Evolutionary conservation across 2,113 vertebrate species (phyloP).

Genomic region (Solea senegalensis): DNA sequence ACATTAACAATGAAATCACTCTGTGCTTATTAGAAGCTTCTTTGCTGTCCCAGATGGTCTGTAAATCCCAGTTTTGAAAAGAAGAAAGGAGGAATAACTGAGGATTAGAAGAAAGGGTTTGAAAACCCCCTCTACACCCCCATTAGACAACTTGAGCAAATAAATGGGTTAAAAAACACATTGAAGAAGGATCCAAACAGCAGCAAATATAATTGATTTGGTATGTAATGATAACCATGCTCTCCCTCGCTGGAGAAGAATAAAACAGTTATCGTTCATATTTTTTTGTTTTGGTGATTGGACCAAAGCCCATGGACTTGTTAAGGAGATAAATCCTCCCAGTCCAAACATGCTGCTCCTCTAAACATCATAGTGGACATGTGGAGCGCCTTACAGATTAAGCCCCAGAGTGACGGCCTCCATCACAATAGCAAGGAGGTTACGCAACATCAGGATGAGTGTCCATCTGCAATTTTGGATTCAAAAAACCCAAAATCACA

Average conservation of each 20-base stretch:
- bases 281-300: constrained; percentile 40
- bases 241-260: constrained; percentile 41
- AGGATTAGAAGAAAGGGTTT: constrained; percentile 75
- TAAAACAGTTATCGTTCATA: constrained; percentile 49
- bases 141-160: constrained; percentile 20
- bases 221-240: constrained; percentile 64
- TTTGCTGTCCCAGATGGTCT: constrained; percentile 62
- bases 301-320: constrained; percentile 49
- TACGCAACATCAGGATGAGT: constrained; percentile 69
- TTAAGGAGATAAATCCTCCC: constrained; percentile 63
- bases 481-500: no score
- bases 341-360: constrained; percentile 52
- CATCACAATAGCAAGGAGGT: constrained; percentile 68
- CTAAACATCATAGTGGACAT: constrained; percentile 51
- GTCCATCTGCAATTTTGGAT: constrained; percentile 54
- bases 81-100: constrained; percentile 76
- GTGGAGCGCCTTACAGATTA: constrained; percentile 63
- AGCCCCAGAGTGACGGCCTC: constrained; percentile 51
- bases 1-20: constrained; percentile 58
- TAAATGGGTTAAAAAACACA: constrained; percentile 63
- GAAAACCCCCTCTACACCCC: constrained; percentile 40
- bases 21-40: constrained; percentile 65
- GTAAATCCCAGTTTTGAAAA: constrained; percentile 78
- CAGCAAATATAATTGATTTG: constrained; percentile 79
- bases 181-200: constrained; percentile 69